Evolutionary conservation across 92 coral and sea anemone genomes (phyloP).

Genomic region (Micromussa lordhowensis): DNA sequence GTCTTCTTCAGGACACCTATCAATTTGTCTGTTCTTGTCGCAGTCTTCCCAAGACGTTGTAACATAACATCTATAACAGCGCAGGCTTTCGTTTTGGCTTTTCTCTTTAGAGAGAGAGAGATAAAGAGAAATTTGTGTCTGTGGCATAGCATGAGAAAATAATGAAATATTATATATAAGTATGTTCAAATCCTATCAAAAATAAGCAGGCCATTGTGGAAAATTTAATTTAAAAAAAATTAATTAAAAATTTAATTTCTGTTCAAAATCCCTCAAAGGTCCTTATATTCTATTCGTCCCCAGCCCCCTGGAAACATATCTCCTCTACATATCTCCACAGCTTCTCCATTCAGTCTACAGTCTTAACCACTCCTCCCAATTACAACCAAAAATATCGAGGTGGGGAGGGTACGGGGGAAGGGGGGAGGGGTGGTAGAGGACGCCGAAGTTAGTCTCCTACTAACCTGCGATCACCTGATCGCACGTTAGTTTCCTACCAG

Average conservation of each 20-base stretch:
- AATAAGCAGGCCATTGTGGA: neutral
- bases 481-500: too few species aligned
- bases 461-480: too few species aligned
- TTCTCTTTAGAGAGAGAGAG: neutral
- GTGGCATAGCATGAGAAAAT: too few species aligned
- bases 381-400: neutral
- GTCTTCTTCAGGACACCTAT: neutral
- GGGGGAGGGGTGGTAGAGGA: neutral
- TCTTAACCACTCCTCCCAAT: neutral
- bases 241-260: too few species aligned
- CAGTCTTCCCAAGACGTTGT: slow-evolving; percentile 13
- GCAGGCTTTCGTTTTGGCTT: neutral
- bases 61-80: neutral
- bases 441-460: neutral
- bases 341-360: neutral
- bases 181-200: too few species aligned
- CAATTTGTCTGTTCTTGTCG: neutral
- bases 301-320: neutral
- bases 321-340: neutral
- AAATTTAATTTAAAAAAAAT: too few species aligned
- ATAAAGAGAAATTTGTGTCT: neutral
- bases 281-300: neutral
- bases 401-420: neutral
- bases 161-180: too few species aligned
- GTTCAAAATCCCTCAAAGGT: neutral